Conservation (phyloP, 2,797 vertebrate genomes). For the Chiloscyllium punctatum region DNA sequence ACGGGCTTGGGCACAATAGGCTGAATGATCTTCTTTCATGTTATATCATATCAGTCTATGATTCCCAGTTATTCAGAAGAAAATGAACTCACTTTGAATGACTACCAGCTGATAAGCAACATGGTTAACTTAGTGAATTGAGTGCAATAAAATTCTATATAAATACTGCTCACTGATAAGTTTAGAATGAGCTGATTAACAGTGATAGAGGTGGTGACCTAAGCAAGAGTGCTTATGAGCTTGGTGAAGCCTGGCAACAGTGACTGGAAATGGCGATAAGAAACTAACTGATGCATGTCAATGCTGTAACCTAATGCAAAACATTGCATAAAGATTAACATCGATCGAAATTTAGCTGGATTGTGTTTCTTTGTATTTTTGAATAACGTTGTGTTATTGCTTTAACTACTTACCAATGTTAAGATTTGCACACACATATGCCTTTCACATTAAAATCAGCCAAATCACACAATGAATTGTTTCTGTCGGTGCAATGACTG, state of each 20-base stretch:
- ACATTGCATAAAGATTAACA: background rate
- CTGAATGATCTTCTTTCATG: background rate
- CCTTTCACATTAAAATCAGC: background rate
- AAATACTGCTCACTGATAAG: background rate
- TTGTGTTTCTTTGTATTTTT: background rate
- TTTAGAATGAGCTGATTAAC: background rate
- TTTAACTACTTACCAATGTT: background rate
- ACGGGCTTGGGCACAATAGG: background rate
- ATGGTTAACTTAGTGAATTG: background rate
- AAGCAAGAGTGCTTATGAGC: background rate
- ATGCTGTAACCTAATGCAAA: background rate
- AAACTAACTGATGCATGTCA: background rate
- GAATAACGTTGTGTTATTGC: background rate
- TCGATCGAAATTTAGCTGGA: background rate
- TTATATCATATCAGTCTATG: background rate
- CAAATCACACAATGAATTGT: background rate
- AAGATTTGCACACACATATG: background rate
- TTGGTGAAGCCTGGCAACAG: background rate
- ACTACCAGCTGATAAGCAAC: background rate
- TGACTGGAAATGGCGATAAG: background rate
- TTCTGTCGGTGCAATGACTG: background rate
- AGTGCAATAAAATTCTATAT: background rate
- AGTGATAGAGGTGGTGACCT: background rate
- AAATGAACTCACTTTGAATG: background rate
- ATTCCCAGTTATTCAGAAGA: background rate